These are phyloP conservation scores for Nipponacmea schrenckii DNA, from an alignment of 2,888 invertebrate genomes.

Conservation along the genomic window DNA sequence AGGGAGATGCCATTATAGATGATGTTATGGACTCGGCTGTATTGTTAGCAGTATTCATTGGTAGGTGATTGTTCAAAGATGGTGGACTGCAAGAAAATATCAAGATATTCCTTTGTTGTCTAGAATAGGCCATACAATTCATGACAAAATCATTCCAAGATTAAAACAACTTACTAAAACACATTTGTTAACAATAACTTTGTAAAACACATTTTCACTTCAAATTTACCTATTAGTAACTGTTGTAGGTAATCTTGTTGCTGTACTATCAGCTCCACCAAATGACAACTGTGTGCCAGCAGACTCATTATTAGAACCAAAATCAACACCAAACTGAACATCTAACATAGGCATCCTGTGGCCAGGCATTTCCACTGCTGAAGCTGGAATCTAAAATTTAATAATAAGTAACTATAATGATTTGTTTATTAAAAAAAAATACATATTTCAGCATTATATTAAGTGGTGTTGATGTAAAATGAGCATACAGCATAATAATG, in stretches of 20 bases:
- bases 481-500: too few species aligned
- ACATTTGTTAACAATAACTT: too few species aligned
- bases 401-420: too few species aligned
- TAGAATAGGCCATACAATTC: conserved; percentile 6
- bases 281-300: conserved; percentile 48
- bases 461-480: too few species aligned
- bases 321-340: conserved; percentile 91
- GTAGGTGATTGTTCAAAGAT: conserved; percentile 44
- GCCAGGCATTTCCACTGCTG: conserved; percentile 97
- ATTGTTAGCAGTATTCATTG: conserved; percentile 33
- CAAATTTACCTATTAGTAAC: conserved; percentile 39
- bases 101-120: conserved; percentile 20
- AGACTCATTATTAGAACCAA: conserved; percentile 55
- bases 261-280: conserved; percentile 47
- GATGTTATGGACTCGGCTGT: conserved; percentile 46
- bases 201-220: too few species aligned
- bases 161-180: too few species aligned
- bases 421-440: neutral
- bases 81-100: conserved; percentile 36
- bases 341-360: conserved; percentile 84
- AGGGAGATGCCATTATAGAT: conserved; percentile 44
- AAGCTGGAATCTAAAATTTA: conserved; percentile 82
- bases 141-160: too few species aligned
- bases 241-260: conserved; percentile 32
- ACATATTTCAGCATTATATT: neutral